Evolutionary conservation across 2,113 vertebrate species (phyloP).

Genomic region (Phylloscopus trochiloides): DNA sequence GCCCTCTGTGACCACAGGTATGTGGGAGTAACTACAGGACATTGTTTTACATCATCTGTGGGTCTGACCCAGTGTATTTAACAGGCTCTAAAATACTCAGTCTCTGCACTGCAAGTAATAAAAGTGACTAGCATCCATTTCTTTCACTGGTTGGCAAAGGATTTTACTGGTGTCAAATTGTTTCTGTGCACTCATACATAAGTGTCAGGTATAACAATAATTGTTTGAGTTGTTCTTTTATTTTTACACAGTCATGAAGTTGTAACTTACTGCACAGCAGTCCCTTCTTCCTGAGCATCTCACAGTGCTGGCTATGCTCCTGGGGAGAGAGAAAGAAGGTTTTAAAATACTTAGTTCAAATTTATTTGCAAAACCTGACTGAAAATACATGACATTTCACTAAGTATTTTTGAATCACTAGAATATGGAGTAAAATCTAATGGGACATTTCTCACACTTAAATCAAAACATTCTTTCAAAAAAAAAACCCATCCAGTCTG

Average conservation of each 20-base stretch:
- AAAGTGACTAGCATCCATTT: neutral
- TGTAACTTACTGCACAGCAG: neutral
- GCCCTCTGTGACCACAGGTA: neutral
- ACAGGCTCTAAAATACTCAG: neutral
- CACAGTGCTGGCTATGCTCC: neutral
- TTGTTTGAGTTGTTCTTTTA: neutral
- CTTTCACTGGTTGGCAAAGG: neutral
- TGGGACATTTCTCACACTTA: neutral
- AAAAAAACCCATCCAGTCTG: neutral
- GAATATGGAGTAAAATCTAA: neutral
- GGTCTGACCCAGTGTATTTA: neutral
- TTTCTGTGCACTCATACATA: neutral
- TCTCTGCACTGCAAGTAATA: neutral
- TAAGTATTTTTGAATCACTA: neutral
- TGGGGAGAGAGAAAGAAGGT: neutral
- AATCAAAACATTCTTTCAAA: neutral
- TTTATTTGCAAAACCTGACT: neutral
- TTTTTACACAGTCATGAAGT: neutral
- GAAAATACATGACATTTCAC: neutral
- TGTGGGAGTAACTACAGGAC: neutral
- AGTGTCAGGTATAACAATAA: neutral
- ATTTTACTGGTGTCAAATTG: constrained; percentile 8
- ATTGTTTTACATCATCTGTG: neutral
- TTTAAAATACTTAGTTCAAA: neutral
- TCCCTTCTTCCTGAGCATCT: neutral